Conservation (phyloP, 1,140 invertebrate species). For the Diachasmimorpha longicaudata region DNA sequence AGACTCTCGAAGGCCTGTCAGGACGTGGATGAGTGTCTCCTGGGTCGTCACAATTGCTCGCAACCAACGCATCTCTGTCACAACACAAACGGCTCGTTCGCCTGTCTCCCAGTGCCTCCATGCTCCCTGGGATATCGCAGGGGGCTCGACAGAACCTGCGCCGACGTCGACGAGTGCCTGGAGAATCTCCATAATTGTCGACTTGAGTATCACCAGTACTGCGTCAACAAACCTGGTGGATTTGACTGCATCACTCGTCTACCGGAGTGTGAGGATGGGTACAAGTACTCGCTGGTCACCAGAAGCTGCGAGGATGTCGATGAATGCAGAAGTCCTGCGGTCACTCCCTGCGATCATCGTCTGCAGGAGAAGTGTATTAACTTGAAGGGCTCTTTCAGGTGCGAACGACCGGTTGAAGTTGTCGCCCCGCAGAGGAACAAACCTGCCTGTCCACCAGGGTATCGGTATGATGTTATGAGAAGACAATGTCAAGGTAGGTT, state of each 20-base stretch:
- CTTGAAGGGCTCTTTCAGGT: slow-evolving; percentile 67
- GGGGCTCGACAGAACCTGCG: slow-evolving; percentile 55
- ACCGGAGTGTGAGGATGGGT: slow-evolving; percentile 50
- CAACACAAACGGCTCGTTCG: slow-evolving; percentile 50
- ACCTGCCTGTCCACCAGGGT: slow-evolving; percentile 79
- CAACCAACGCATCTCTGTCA: slow-evolving; percentile 41
- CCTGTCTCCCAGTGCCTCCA: slow-evolving; percentile 37
- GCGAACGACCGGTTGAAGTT: slow-evolving; percentile 55
- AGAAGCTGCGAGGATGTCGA: slow-evolving; percentile 68
- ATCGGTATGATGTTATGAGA: slow-evolving; percentile 71
- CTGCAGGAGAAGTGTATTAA: slow-evolving; percentile 65
- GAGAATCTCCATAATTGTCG: slow-evolving; percentile 47
- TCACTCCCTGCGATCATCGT: slow-evolving; percentile 49
- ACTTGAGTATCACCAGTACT: slow-evolving; percentile 54
- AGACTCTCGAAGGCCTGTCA: slow-evolving; percentile 73
- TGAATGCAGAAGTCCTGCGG: slow-evolving; percentile 64
- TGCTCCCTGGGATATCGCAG: slow-evolving; percentile 44
- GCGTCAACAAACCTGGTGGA: slow-evolving; percentile 64
- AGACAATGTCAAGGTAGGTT: slow-evolving; percentile 74
- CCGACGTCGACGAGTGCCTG: slow-evolving; percentile 65
- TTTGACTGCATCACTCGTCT: slow-evolving; percentile 58
- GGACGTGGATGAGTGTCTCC: slow-evolving; percentile 86
- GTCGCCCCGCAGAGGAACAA: slow-evolving; percentile 38
- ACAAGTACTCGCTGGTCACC: slow-evolving; percentile 44
- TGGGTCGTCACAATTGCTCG: slow-evolving; percentile 50